phyloP scores from a whole-genome alignment of 2,888 invertebrate species.

The Mechanitis mazaeus region DNA sequence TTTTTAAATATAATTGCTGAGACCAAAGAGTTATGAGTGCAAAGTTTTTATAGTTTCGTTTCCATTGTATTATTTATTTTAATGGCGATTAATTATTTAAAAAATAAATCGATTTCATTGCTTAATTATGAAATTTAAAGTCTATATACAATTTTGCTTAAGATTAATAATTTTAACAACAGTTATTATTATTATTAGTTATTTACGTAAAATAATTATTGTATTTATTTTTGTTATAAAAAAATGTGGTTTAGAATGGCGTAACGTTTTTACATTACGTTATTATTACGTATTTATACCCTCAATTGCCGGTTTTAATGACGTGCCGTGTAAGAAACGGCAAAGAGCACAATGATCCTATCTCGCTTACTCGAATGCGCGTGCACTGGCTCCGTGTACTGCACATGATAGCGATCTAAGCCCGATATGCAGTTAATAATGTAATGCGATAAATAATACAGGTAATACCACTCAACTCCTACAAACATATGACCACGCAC shows the following conservation, averaged over 20 bases:
- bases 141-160: no score
- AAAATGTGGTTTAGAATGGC: no score
- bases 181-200: no score
- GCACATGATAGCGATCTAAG: slow-evolving; percentile 66
- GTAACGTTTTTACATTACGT: no score
- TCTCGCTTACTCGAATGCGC: slow-evolving; percentile 62
- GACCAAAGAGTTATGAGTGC: slow-evolving; percentile 69
- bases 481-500: slow-evolving; percentile 22
- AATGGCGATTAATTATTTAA: neutral
- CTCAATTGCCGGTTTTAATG: neutral
- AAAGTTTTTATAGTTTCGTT: slow-evolving; percentile 45
- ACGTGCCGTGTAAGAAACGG: slow-evolving; percentile 40
- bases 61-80: slow-evolving; percentile 40
- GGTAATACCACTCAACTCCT: slow-evolving; percentile 56
- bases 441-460: slow-evolving; percentile 71
- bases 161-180: no score
- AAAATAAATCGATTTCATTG: neutral
- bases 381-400: slow-evolving; percentile 65
- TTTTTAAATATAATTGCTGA: slow-evolving; percentile 71
- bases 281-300: no score
- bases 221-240: no score
- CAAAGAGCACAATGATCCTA: slow-evolving; percentile 52
- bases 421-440: slow-evolving; percentile 72
- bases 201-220: no score
- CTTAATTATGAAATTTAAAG: no score